Conservation (phyloP, 2,113 vertebrate species). For the Pogonocichla stellata region DNA sequence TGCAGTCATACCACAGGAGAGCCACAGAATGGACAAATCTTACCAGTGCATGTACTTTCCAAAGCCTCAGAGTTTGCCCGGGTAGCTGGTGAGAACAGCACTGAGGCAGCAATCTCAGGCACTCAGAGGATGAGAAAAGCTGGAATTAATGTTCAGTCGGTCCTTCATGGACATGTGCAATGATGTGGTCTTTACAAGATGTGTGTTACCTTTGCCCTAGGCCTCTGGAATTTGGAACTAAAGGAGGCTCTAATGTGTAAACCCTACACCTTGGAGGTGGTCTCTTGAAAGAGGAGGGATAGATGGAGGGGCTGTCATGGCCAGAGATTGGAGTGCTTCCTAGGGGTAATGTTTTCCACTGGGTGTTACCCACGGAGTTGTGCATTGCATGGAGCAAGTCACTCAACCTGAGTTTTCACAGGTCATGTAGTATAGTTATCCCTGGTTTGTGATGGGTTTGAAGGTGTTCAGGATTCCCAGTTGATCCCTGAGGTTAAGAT, state of each 20-base stretch:
- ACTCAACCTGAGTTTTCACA: background rate
- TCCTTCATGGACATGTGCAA: fast-evolving
- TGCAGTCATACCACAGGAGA: too few species aligned
- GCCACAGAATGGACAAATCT: background rate
- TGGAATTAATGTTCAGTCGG: background rate
- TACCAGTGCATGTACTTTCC: fast-evolving
- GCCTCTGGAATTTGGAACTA: background rate
- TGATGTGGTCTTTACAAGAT: background rate
- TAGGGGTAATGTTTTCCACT: background rate
- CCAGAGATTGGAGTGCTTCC: background rate
- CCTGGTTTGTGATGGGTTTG: background rate
- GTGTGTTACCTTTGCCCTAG: background rate
- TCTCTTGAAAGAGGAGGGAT: background rate
- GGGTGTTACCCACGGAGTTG: background rate
- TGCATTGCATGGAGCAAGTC: background rate
- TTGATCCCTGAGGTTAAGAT: background rate
- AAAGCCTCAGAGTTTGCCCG: background rate
- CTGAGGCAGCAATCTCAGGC: background rate
- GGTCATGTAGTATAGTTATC: background rate
- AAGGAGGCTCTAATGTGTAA: background rate
- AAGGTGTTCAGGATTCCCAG: background rate
- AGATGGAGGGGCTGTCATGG: fast-evolving
- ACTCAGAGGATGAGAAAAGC: background rate
- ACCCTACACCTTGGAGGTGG: background rate
- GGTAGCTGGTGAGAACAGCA: background rate